Percentiles rank a stretch among this genome's conserved stretches.
Conservation (phyloP, 2,888 invertebrate genomes). For the Drosophila anomelani region DNA sequence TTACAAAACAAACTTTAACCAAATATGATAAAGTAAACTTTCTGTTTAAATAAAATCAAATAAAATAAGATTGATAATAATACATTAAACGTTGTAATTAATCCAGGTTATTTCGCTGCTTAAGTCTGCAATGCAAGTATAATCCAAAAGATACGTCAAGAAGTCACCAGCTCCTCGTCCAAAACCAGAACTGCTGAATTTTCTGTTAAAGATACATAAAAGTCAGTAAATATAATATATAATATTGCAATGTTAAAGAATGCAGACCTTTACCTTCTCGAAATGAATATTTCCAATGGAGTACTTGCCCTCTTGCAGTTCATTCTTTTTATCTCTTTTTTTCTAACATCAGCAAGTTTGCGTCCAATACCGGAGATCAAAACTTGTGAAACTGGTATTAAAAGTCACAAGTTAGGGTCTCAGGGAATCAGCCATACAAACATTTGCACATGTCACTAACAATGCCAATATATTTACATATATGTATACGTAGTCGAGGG, state of each 20-base stretch:
- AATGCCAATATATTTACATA: constrained; percentile 68
- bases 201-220: constrained; percentile 22
- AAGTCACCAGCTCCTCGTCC: background rate
- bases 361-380: constrained; percentile 86
- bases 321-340: constrained; percentile 22
- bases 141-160: background rate
- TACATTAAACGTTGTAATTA: background rate
- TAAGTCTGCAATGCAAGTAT: background rate
- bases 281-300: constrained; percentile 1
- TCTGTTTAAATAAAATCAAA: no score
- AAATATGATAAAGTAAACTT: background rate
- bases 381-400: constrained; percentile 85
- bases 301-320: constrained; percentile 2
- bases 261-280: constrained; percentile 7
- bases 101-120: background rate
- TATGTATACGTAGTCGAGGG: constrained; percentile 7
- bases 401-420: constrained; percentile 86
- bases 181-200: constrained; percentile 6
- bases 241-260: background rate
- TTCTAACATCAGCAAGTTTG: constrained; percentile 84
- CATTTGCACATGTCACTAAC: constrained; percentile 80
- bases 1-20: no score
- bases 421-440: constrained; percentile 85
- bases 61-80: background rate
- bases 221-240: background rate